phyloP scores from a whole-genome alignment of 2,113 vertebrate genomes.

The Mustelus asterias region DNA sequence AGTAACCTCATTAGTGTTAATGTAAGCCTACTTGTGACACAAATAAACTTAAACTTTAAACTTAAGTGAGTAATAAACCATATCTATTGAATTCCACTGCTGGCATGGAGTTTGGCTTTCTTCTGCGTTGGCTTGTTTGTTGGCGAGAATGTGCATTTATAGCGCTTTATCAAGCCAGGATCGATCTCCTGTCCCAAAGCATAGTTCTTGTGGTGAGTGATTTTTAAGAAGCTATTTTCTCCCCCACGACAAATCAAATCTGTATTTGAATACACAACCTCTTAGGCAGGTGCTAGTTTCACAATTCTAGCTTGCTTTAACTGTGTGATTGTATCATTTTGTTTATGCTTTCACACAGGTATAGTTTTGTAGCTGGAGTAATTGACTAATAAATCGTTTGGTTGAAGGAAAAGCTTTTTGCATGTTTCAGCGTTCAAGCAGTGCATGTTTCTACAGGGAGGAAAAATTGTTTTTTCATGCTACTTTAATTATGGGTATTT shows the following conservation, averaged over 20 bases:
- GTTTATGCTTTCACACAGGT: neutral
- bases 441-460: neutral
- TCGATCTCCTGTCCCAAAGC: no score
- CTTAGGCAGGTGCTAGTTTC: no score
- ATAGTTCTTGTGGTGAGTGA: no score
- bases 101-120: neutral
- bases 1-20: no score
- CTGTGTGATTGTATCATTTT: neutral
- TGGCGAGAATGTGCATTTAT: neutral
- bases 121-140: neutral
- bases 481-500: neutral
- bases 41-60: no score
- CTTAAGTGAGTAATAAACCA: neutral
- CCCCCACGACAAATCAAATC: neutral
- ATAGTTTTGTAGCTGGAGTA: neutral
- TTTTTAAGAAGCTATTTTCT: no score
- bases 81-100: neutral
- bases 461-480: neutral
- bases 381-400: neutral
- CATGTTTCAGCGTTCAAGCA: neutral
- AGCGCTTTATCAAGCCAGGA: neutral
- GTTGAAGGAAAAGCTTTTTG: neutral
- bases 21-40: no score
- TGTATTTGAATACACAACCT: neutral
- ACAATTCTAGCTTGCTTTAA: neutral